These are phyloP conservation scores for Mythimna lalbum DNA, from an alignment of 2,888 invertebrate genomes.

Conservation along the genomic window DNA sequence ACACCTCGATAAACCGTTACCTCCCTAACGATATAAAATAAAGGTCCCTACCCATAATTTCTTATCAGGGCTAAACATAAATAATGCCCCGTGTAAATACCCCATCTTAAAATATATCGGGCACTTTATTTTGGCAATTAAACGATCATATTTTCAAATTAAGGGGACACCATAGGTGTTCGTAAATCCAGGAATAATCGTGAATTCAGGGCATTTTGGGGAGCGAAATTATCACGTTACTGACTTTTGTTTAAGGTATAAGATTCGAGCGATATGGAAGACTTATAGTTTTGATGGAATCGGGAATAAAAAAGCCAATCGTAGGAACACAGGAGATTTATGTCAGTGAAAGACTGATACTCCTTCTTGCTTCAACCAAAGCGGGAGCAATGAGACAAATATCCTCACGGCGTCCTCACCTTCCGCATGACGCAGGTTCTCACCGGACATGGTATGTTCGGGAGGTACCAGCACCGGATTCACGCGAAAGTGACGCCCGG, in stretches of 20 bases:
- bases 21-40: slow-evolving; percentile 57
- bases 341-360: no score
- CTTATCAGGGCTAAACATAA: slow-evolving; percentile 71
- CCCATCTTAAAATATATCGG: slow-evolving; percentile 65
- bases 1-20: slow-evolving; percentile 58
- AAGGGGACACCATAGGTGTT: slow-evolving; percentile 77
- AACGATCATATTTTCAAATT: slow-evolving; percentile 87
- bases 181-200: slow-evolving; percentile 85
- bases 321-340: no score
- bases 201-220: slow-evolving; percentile 78
- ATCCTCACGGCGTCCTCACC: no score
- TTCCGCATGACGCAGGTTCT: no score
- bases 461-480: no score
- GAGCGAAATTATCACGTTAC: slow-evolving; percentile 79
- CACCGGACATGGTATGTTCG: no score
- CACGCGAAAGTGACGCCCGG: no score
- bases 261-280: slow-evolving; percentile 22
- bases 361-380: no score
- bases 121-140: slow-evolving; percentile 78
- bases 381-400: no score
- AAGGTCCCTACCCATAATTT: slow-evolving; percentile 64
- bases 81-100: slow-evolving; percentile 70
- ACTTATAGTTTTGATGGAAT: no score
- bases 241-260: slow-evolving; percentile 49
- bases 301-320: no score